These are phyloP conservation scores for Hypsibius dujardini DNA, from an alignment of 1,140 invertebrate genomes.

Conservation along the genomic window DNA sequence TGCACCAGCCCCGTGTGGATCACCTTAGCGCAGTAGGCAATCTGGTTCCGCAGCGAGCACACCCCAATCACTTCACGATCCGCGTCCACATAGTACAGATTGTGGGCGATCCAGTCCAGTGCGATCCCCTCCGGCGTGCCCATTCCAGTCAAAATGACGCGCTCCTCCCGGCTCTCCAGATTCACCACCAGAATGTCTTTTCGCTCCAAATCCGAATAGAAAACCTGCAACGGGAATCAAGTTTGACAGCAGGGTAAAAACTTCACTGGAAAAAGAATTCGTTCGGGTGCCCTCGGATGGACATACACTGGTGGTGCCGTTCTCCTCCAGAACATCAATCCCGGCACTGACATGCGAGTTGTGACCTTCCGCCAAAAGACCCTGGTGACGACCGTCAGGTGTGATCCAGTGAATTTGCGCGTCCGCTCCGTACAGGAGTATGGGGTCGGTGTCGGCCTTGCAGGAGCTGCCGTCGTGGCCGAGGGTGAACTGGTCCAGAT, in stretches of 20 bases:
- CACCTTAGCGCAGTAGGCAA: background rate
- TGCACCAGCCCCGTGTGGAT: background rate
- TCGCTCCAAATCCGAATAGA: background rate
- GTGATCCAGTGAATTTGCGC: background rate
- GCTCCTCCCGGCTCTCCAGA: background rate
- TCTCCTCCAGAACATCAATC: no score
- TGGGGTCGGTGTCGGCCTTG: background rate
- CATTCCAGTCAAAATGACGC: background rate
- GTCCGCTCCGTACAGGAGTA: background rate
- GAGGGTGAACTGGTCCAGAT: background rate
- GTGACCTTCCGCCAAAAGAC: background rate
- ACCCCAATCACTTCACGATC: background rate
- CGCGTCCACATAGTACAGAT: background rate
- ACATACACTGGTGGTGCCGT: no score
- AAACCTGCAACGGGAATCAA: constrained; percentile 14
- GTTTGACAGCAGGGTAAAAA: no score
- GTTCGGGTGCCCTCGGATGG: no score
- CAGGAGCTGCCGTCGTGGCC: background rate
- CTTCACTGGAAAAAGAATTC: no score
- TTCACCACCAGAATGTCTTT: background rate
- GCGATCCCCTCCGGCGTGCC: background rate
- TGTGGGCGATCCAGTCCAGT: background rate
- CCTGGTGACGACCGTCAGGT: background rate
- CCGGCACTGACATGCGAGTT: no score
- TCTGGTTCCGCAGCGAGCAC: background rate